Percentiles rank a stretch among this genome's conserved stretches.
These are phyloP conservation scores for Drosophila carrolli DNA, from an alignment of 1,140 invertebrate genomes.

Conservation along the genomic window DNA sequence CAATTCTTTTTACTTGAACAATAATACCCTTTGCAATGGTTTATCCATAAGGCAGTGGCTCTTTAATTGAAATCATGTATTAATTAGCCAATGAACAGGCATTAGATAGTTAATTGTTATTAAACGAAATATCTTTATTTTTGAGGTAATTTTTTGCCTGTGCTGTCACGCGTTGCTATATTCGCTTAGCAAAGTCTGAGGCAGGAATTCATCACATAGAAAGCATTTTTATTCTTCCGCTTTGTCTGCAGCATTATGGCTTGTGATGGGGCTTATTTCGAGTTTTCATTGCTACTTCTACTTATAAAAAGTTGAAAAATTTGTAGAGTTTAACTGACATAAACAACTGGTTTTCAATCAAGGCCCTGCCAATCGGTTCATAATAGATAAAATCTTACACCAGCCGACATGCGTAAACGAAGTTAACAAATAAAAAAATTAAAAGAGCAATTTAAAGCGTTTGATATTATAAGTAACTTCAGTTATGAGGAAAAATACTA, in stretches of 20 bases:
- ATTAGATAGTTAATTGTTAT: too few relatives aligned
- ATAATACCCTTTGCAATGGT: too few relatives aligned
- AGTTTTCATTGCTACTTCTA: conserved; percentile 3
- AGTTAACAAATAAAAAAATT: too few relatives aligned
- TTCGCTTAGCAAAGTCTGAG: conserved; percentile 15
- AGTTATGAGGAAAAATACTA: background rate
- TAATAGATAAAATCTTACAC: background rate
- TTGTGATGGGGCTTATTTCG: conserved; percentile 12
- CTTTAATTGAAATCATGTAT: too few relatives aligned
- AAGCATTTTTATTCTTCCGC: conserved; percentile 66
- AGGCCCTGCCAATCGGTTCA: conserved; percentile 25
- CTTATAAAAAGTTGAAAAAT: background rate
- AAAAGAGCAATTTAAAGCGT: background rate
- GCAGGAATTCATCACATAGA: conserved; percentile 62
- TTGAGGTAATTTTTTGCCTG: background rate
- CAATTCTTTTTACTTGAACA: too few relatives aligned
- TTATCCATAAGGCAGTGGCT: too few relatives aligned
- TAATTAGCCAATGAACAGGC: too few relatives aligned
- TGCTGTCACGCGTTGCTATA: background rate
- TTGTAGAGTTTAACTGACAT: conserved; percentile 3
- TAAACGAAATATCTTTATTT: too few relatives aligned
- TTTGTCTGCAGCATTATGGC: conserved; percentile 13
- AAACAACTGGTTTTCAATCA: conserved; percentile 40
- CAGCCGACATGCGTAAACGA: background rate
- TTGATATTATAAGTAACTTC: background rate